Evolutionary conservation across 2,888 invertebrate species (phyloP), one percentile per base, ranked within the genome.

Genomic region (Alcis repandata): DNA sequence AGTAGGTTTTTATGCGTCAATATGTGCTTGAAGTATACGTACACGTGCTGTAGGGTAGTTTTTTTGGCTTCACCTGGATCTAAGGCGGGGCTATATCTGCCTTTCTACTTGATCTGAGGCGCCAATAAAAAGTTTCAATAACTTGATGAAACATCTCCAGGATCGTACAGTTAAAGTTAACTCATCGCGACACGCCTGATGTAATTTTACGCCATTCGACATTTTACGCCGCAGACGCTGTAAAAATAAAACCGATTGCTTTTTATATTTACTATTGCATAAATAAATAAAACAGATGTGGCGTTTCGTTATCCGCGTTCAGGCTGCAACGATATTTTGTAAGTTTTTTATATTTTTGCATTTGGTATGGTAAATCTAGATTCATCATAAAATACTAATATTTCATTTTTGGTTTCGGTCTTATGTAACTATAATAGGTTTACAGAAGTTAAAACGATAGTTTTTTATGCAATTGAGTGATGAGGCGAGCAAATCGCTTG

Each of bases 291-390:
- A 59, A 38, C 59, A 59, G 54, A 59, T 71, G 68, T 38, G 64
- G 6, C 48, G 58, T 61, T 58, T 60, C 41, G 49, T 48, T 53
- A 60, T 38, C 22, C 46, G 13, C 38, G 43, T 62, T 20, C 67
- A 58, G 27, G 22, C 54, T 0, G 59, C 63, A 6, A 52, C 56
- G 46, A 22, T 67, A 64, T 69, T 68, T 63, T 67, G 71, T 71
- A 65, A 71, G 71, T 64, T 45, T 32, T 46, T 46, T 17, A 46
- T 62, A n/a, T 43, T 33, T 54, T 57, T 11, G 7, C 11, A 58
- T 66, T 63, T 36, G 58, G 32, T 46, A 54, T 40, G 63, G 57
- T 56, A n/a, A 22, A 27, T 61, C n/a, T 27, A 11, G 48, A 33
- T 17, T n/a, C n/a, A n/a, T n/a, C n/a, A n/a, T n/a, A n/a, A n/a